Percentiles rank a stretch among this genome's conserved stretches.
These are phyloP conservation scores for Oophaga pumilio DNA, from an alignment of 2,113 vertebrate species.

Conservation along the genomic window DNA sequence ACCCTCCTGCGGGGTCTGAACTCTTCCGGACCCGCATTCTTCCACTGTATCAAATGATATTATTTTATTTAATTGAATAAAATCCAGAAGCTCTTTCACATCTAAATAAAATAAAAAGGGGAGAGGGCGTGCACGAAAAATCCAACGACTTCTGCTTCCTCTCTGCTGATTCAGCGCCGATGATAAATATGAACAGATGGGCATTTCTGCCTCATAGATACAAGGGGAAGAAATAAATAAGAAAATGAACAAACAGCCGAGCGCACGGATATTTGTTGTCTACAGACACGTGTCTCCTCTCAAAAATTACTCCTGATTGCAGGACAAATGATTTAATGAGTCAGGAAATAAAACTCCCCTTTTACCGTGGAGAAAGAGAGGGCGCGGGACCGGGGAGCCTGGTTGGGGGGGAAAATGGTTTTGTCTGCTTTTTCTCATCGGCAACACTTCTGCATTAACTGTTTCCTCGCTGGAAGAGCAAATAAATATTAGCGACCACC, in stretches of 20 bases:
- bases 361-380: conserved; percentile 10
- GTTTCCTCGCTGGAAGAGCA: conserved; percentile 41
- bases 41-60: conserved; percentile 21
- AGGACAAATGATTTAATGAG: conserved; percentile 53
- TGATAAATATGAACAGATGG: conserved; percentile 56
- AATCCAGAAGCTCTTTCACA: conserved; percentile 51
- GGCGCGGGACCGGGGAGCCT: conserved; percentile 5
- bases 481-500: conserved; percentile 57
- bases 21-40: conserved; percentile 4
- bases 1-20: background rate
- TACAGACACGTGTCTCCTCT: conserved; percentile 39
- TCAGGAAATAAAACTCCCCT: conserved; percentile 51
- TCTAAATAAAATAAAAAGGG: conserved; percentile 38
- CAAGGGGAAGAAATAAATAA: conserved; percentile 35
- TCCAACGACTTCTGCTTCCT: conserved; percentile 35
- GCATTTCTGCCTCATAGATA: conserved; percentile 31
- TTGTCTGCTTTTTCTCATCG: conserved; percentile 58
- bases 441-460: conserved; percentile 53
- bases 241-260: conserved; percentile 36
- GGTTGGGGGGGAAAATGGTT: conserved; percentile 38
- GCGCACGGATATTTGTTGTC: conserved; percentile 24
- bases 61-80: conserved; percentile 49
- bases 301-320: conserved; percentile 44
- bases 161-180: conserved; percentile 54
- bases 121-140: conserved; percentile 25